These are phyloP conservation scores for Agonopterix arenella DNA, from an alignment of 2,888 invertebrate genomes.

Conservation along the genomic window DNA sequence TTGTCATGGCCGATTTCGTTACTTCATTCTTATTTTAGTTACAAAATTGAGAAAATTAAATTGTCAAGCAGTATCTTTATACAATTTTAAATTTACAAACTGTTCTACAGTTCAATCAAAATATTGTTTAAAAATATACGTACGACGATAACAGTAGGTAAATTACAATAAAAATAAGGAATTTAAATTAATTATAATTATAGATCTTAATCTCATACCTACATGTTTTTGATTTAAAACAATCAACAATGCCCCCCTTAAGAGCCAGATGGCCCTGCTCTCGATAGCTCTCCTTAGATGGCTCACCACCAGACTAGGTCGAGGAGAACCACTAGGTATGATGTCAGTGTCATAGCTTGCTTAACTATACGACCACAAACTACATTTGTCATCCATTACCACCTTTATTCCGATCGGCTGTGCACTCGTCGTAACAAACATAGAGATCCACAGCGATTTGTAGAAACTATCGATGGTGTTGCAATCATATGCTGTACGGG, in stretches of 20 bases:
- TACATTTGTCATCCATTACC: conserved; percentile 33
- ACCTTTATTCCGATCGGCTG: conserved; percentile 20
- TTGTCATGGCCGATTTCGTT: too few species aligned
- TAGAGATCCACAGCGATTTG: conserved; percentile 21
- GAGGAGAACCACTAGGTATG: conserved; percentile 63
- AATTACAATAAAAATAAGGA: too few species aligned
- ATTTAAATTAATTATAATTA: too few species aligned
- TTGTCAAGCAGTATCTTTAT: too few species aligned
- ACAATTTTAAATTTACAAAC: too few species aligned
- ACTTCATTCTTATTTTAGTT: too few species aligned
- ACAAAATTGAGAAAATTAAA: too few species aligned
- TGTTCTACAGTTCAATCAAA: too few species aligned
- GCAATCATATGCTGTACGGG: conserved; percentile 37
- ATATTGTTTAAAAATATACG: too few species aligned
- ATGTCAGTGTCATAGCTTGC: conserved; percentile 66
- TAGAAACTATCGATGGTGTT: conserved; percentile 7
- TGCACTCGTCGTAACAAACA: conserved; percentile 8
- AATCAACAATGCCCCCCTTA: conserved; percentile 56
- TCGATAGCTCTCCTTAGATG: conserved; percentile 75
- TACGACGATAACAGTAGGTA: too few species aligned
- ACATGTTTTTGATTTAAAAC: conserved; percentile 17
- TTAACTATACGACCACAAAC: conserved; percentile 31
- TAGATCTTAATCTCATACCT: too few species aligned
- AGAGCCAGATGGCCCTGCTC: conserved; percentile 71
- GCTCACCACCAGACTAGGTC: conserved; percentile 72